Conservation (phyloP, 1,140 invertebrate genomes). For the Anastatus disparis region DNA sequence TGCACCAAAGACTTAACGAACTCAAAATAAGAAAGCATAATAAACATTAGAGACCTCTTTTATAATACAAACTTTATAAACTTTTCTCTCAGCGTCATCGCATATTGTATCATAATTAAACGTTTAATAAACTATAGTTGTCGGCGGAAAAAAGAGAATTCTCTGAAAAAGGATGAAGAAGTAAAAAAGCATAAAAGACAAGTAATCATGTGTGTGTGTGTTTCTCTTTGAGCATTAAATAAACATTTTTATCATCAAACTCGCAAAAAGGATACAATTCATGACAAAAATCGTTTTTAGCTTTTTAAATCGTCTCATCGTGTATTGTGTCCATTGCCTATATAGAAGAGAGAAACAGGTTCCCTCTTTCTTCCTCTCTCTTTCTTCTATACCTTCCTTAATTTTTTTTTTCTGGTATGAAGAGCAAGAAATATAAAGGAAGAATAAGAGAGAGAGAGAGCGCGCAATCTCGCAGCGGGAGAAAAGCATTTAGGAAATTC, state of each 20-base stretch:
- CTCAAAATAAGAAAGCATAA: not conserved
- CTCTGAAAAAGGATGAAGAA: too few relatives aligned
- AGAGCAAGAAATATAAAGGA: constrained; percentile 11
- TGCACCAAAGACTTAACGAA: constrained; percentile 74
- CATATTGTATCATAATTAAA: not conserved
- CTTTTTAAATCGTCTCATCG: too few relatives aligned
- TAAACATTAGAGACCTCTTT: not conserved
- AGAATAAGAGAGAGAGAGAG: not conserved
- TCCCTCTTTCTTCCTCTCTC: too few relatives aligned
- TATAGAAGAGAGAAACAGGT: too few relatives aligned
- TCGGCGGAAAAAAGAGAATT: too few relatives aligned
- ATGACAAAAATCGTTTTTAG: too few relatives aligned
- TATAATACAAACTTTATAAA: not conserved
- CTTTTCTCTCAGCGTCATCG: too few relatives aligned
- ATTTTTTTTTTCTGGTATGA: too few relatives aligned
- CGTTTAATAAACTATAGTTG: not conserved
- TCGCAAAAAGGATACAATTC: constrained; percentile 1
- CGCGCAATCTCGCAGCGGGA: not conserved
- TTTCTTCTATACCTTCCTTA: not conserved
- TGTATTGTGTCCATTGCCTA: too few relatives aligned
- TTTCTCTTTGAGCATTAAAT: constrained; percentile 18
- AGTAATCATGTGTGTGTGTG: too few relatives aligned
- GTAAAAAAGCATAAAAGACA: too few relatives aligned
- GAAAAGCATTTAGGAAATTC: constrained; percentile 34
- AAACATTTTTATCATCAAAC: constrained; percentile 9